Evolutionary conservation across 2,113 vertebrate genomes (phyloP).

Genomic region (Hylia prasina): DNA sequence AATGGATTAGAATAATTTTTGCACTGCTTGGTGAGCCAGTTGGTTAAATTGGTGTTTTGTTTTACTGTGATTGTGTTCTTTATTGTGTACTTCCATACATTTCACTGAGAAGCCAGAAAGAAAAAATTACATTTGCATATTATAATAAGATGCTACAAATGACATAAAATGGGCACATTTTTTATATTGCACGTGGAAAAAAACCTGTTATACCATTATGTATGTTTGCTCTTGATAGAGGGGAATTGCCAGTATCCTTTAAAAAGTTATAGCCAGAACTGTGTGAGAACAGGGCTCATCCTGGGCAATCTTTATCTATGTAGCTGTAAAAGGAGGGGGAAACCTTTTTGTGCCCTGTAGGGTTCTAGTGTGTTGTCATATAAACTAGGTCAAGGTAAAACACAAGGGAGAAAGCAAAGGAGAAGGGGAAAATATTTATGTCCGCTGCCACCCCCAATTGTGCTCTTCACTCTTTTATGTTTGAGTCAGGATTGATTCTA

Average conservation of each 20-base stretch:
- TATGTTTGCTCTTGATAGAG: neutral
- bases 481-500: neutral
- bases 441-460: rapidly evolving
- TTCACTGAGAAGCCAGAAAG: neutral
- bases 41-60: neutral
- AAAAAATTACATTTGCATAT: neutral
- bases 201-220: neutral
- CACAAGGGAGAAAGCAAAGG: neutral
- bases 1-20: constrained; percentile 34
- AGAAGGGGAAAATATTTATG: neutral
- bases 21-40: neutral
- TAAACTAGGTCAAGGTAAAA: neutral
- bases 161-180: neutral
- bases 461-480: neutral
- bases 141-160: neutral
- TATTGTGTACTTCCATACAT: neutral
- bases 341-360: neutral
- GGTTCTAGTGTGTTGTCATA: neutral
- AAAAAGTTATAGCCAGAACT: neutral
- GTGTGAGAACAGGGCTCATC: neutral
- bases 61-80: neutral
- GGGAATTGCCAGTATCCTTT: neutral
- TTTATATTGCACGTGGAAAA: neutral
- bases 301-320: neutral
- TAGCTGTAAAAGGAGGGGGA: neutral